Percentiles rank a stretch among this genome's conserved stretches.
These are phyloP conservation scores for Engraulis encrasicolus DNA, from an alignment of 2,113 vertebrate species.

Conservation along the genomic window DNA sequence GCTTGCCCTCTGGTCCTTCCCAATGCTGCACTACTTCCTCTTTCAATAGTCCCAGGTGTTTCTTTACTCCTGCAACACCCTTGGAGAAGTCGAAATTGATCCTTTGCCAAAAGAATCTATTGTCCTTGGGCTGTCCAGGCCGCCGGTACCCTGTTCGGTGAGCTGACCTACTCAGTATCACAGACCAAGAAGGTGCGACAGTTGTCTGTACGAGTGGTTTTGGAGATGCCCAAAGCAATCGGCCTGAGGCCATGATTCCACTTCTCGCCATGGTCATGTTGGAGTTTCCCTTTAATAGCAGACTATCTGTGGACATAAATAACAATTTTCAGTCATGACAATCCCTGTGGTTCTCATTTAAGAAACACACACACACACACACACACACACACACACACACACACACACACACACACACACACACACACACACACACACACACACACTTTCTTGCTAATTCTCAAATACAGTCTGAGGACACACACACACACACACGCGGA, in stretches of 20 bases:
- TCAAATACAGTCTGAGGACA: too few relatives aligned
- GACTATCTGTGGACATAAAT: neutral
- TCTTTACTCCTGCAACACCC: slow-evolving; percentile 77
- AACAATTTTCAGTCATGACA: neutral
- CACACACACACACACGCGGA: too few relatives aligned
- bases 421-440: too few relatives aligned
- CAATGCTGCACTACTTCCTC: slow-evolving; percentile 72
- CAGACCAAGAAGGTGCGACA: slow-evolving; percentile 15
- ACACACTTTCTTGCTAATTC: too few relatives aligned
- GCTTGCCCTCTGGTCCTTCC: slow-evolving; percentile 76
- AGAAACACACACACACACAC: too few relatives aligned
- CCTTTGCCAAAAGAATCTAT: slow-evolving; percentile 69
- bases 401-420: too few relatives aligned
- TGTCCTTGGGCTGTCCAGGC: slow-evolving; percentile 73
- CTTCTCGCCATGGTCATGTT: slow-evolving; percentile 53
- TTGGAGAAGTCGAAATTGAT: slow-evolving; percentile 79
- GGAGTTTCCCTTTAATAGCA: neutral
- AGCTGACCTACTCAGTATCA: slow-evolving; percentile 39
- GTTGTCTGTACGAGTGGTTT: slow-evolving; percentile 44
- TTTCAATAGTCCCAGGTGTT: slow-evolving; percentile 78
- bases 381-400: too few relatives aligned
- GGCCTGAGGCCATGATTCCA: slow-evolving; percentile 49
- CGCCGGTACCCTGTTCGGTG: slow-evolving; percentile 74
- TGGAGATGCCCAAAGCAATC: slow-evolving; percentile 46
- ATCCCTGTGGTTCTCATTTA: too few relatives aligned